Percentiles rank a stretch among this genome's conserved stretches.
phyloP scores from a whole-genome alignment of 2,888 invertebrate genomes.

The Noctua fimbriata region DNA sequence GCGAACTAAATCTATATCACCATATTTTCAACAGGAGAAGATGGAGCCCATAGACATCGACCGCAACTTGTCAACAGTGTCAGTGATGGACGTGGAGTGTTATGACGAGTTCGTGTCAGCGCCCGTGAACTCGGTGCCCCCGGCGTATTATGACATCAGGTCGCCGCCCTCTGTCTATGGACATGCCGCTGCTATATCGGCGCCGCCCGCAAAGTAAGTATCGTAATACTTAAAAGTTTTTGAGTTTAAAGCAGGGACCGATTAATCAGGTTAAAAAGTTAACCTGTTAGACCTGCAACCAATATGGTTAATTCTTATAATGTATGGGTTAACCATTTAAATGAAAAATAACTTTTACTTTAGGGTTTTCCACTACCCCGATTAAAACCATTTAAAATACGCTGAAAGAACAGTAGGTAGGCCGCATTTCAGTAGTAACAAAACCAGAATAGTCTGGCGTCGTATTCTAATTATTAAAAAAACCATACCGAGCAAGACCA shows the following conservation, averaged over 20 bases:
- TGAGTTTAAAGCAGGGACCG: background rate
- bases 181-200: constrained; percentile 67
- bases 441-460: background rate
- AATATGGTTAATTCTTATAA: background rate
- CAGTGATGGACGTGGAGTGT: constrained; percentile 92
- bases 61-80: constrained; percentile 89
- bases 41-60: constrained; percentile 93
- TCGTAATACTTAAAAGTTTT: background rate
- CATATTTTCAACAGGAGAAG: constrained; percentile 71
- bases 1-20: background rate
- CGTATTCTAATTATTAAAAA: background rate
- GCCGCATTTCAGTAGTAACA: background rate
- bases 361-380: background rate
- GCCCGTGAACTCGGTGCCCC: constrained; percentile 31
- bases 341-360: background rate
- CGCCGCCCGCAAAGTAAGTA: constrained; percentile 78
- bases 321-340: no score
- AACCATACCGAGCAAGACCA: background rate
- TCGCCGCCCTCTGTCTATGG: constrained; percentile 53
- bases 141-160: background rate
- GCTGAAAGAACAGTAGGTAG: background rate
- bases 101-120: constrained; percentile 91
- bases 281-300: background rate
- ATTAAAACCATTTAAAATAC: background rate
- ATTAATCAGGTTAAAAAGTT: background rate